Conservation (phyloP, 1,140 invertebrate genomes). For the Apis dorsata region DNA sequence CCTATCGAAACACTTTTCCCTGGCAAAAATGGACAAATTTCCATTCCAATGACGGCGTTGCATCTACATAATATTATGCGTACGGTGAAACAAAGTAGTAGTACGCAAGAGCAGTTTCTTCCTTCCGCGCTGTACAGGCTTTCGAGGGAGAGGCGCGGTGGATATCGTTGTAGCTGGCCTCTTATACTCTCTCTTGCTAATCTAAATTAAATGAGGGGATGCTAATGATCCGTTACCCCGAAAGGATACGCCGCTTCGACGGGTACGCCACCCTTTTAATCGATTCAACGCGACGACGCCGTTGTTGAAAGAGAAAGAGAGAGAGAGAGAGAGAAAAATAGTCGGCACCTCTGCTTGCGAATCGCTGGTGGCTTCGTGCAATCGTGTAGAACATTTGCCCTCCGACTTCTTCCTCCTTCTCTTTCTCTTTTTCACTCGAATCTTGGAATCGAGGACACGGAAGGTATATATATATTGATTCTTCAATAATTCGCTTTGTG, state of each 20-base stretch:
- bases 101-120: constrained; percentile 58
- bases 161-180: constrained; percentile 49
- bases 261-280: constrained; percentile 56
- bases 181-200: constrained; percentile 59
- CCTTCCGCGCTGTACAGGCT: constrained; percentile 11
- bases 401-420: not conserved
- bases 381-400: constrained; percentile 60
- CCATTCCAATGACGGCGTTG: constrained; percentile 59
- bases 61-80: constrained; percentile 71
- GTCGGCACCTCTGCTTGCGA: constrained; percentile 42
- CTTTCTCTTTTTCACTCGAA: not conserved
- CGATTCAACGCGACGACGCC: constrained; percentile 58
- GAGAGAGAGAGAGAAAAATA: constrained; percentile 5
- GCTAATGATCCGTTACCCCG: constrained; percentile 70
- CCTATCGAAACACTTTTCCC: constrained; percentile 63
- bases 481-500: constrained; percentile 42
- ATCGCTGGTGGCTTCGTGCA: constrained; percentile 54
- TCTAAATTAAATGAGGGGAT: constrained; percentile 72
- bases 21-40: constrained; percentile 63
- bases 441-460: constrained; percentile 15
- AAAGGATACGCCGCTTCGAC: constrained; percentile 62
- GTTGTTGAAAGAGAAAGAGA: not conserved
- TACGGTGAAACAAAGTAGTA: constrained; percentile 59
- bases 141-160: constrained; percentile 20
- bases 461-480: not conserved